Evolutionary conservation across 2,888 invertebrate species (phyloP), one percentile per base, ranked within the genome.

Genomic region (Panzeria rudis): DNA sequence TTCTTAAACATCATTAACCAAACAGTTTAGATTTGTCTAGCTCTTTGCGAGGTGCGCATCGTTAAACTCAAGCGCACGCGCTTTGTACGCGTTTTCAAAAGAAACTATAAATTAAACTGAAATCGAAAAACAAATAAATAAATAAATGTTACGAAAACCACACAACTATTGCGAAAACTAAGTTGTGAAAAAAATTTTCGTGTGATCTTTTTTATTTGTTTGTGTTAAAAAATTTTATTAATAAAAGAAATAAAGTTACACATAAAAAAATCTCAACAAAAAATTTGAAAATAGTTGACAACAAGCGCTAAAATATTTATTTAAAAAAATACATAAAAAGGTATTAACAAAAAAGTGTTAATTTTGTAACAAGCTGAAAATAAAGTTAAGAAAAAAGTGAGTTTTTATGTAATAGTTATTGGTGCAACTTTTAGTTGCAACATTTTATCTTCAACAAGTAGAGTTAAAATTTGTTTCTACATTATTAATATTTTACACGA

Each of bases 1-100:
- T 72, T 52, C 35, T 32, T 80, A 38, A 56, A 38, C 17, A 66
- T 38, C 47, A 61, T 1, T 41, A 15, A 41, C 17, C 23, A 66
- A 64, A 56, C 47, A 41, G n/a, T 62, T 71, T 82, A 86, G 87
- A 86, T 86, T 84, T 84, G 83, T 86, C 80, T 86, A 78, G 86
- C 86, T 86, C 86, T 84, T 87, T 76, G 86, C 72, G 87, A 83
- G 82, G 86, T 76, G 86, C 85, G 86, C 82, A 83, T 76, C 80
- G 75, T 32, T 38, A 59, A 25, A 78, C n/a, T 44, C 29, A 64
- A n/a, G 81, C 83, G 86, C 86, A 84, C 83, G 83, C 86, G 86
- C 86, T 75, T 23, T 80, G 76, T 62, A 79, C 23, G 83, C 72
- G 80, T 83, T 80, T 78, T 71, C 66, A 78, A 78, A 73, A 29